Evolutionary conservation across 2,888 invertebrate species (phyloP), one percentile per base, ranked within the genome.

Genomic region (Cheilosia impressa): DNA sequence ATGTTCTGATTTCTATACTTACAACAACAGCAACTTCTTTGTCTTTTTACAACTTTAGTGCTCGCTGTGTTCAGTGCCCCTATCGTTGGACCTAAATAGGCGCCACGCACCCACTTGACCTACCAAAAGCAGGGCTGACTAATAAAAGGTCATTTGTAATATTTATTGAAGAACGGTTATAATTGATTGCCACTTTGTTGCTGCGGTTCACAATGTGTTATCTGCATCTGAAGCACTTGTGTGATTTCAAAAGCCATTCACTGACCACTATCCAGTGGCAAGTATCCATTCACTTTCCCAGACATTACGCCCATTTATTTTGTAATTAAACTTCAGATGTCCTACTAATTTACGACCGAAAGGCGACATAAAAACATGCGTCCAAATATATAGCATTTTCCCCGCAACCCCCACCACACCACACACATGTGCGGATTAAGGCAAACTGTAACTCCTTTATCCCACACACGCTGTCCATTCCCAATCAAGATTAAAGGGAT

Each of bases 271-370:
- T 69, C 57, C 62, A 63, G 57, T 55, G 69, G 47, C 69, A 69
- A 69, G 62, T 15, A 73, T 66, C 72, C 72, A 72, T 78, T 78
- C 71, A 57, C 69, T 71, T 22, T 17, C 71, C 50, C 31, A 65
- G 58, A 72, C 58, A 72, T 72, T 65, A 72, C 57, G 43, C 52
- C 79, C 73, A 72, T 73, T 80, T 73, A 80, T 80, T 62, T 66
- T 45, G 73, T 66, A 80, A 73, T 80, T 80, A 80, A 80, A 73
- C 73, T 60, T 80, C 66, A 73, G 53, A 80, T 80, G 80, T 73
- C 65, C n/a, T 68, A 73, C 45, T 80, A 62, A 80, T 73, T 73
- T 80, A 80, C 68, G 80, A 80, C 41, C 80, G 62, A 53, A 68
- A 66, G 60, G 55, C 73, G 60, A 68, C 73, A 73, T 73, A 66